Evolutionary conservation across 1,140 invertebrate species (phyloP).

Genomic region (Amphibalanus amphitrite): DNA sequence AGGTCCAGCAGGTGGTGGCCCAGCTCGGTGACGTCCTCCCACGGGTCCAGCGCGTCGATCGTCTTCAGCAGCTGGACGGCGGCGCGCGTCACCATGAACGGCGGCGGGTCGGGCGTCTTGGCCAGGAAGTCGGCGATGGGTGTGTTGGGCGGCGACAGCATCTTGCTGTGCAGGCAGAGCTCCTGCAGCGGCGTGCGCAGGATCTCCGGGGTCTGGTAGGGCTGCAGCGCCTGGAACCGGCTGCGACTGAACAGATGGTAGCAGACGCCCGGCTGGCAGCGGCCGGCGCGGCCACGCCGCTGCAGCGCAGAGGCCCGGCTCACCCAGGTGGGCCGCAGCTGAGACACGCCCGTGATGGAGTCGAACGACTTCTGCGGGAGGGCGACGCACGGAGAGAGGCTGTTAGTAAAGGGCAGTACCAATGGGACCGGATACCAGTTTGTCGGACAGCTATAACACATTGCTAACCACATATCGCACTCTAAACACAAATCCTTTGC

Average conservation of each 20-base stretch:
- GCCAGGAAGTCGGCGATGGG: slow-evolving; percentile 64
- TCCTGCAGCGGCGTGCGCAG: slow-evolving; percentile 70
- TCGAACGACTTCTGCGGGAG: slow-evolving; percentile 46
- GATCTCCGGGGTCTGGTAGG: slow-evolving; percentile 57
- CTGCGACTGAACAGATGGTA: slow-evolving; percentile 58
- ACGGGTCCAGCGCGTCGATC: slow-evolving; percentile 62
- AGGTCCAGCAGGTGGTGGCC: slow-evolving; percentile 74
- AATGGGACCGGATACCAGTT: too few species aligned
- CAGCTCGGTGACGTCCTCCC: slow-evolving; percentile 68
- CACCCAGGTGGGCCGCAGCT: slow-evolving; percentile 48
- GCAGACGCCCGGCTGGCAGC: slow-evolving; percentile 57
- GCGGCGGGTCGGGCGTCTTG: slow-evolving; percentile 65
- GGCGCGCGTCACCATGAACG: slow-evolving; percentile 16
- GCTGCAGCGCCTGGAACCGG: slow-evolving; percentile 44
- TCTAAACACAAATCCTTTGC: too few species aligned
- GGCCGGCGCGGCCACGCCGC: slow-evolving; percentile 64
- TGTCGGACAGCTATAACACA: too few species aligned
- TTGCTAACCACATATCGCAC: too few species aligned
- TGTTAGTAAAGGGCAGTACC: too few species aligned
- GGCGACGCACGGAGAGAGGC: too few species aligned
- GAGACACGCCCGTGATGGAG: slow-evolving; percentile 44
- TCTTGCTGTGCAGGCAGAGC: slow-evolving; percentile 77
- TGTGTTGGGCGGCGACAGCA: slow-evolving; percentile 53
- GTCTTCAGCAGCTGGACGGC: slow-evolving; percentile 27
- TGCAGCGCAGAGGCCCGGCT: slow-evolving; percentile 58